These are phyloP conservation scores for Microchirus variegatus DNA, from an alignment of 2,797 vertebrate species.

Conservation along the genomic window DNA sequence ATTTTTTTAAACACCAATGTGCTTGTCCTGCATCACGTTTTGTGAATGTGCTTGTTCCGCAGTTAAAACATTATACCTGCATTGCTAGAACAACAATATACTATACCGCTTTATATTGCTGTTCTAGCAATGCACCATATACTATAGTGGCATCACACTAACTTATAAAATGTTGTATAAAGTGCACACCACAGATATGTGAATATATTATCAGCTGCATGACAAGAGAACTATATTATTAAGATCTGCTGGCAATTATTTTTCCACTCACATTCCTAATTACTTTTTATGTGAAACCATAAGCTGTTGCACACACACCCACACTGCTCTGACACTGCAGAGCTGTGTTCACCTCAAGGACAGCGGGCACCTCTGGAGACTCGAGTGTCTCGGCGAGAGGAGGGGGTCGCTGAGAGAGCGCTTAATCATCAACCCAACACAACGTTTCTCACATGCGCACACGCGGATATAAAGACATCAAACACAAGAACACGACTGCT, in stretches of 20 bases:
- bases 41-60: too few species aligned
- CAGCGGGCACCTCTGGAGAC: conserved; percentile 19
- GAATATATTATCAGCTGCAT: conserved; percentile 40
- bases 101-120: too few species aligned
- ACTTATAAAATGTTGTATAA: too few species aligned
- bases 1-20: too few species aligned
- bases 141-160: too few species aligned
- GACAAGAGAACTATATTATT: conserved; percentile 29
- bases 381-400: conserved; percentile 4
- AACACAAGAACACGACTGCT: conserved; percentile 18
- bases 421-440: conserved; percentile 37
- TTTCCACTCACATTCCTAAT: conserved; percentile 25
- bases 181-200: conserved; percentile 5
- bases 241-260: conserved; percentile 9
- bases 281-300: conserved; percentile 14
- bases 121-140: too few species aligned
- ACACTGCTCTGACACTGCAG: conserved; percentile 6
- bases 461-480: conserved; percentile 19
- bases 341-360: conserved; percentile 32
- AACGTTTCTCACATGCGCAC: conserved; percentile 2
- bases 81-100: too few species aligned
- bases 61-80: too few species aligned
- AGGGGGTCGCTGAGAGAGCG: conserved; percentile 30
- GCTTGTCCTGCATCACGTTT: too few species aligned
- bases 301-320: conserved; percentile 14